Conservation (phyloP, 2,888 invertebrate species). For the Morpho helenor region DNA sequence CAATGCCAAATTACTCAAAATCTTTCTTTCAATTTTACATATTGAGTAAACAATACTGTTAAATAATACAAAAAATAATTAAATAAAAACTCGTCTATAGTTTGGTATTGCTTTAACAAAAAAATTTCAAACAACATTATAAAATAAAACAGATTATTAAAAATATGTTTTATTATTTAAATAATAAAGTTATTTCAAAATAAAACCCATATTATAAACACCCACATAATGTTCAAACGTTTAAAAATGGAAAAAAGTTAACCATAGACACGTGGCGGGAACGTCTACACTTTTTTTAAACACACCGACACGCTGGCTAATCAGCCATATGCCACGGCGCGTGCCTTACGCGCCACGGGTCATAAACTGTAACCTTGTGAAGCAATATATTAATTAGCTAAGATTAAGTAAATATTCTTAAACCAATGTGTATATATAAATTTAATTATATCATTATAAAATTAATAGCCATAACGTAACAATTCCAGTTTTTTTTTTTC, state of each 20-base stretch:
- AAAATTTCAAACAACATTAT: no score
- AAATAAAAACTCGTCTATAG: no score
- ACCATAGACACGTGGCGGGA: constrained; percentile 52
- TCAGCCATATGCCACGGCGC: constrained; percentile 70
- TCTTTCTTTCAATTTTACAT: no score
- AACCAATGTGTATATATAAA: neutral
- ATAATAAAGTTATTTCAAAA: neutral
- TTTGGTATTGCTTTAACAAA: no score
- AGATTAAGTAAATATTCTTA: neutral
- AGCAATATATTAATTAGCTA: neutral
- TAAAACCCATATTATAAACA: neutral
- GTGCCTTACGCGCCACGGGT: constrained; percentile 38
- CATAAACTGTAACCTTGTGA: neutral
- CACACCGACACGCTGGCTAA: constrained; percentile 36
- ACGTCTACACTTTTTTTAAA: constrained; percentile 41
- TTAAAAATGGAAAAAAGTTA: constrained; percentile 33
- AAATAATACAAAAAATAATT: no score
- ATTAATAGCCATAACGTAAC: no score
- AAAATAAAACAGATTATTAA: no score
- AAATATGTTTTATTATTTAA: neutral
- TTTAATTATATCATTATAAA: no score
- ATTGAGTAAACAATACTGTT: no score
- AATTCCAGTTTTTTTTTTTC: no score
- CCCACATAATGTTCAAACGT: neutral
- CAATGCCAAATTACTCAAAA: no score